These are phyloP conservation scores for Hystrix cristata DNA, from an alignment of 2,113 vertebrate species.

Conservation along the genomic window DNA sequence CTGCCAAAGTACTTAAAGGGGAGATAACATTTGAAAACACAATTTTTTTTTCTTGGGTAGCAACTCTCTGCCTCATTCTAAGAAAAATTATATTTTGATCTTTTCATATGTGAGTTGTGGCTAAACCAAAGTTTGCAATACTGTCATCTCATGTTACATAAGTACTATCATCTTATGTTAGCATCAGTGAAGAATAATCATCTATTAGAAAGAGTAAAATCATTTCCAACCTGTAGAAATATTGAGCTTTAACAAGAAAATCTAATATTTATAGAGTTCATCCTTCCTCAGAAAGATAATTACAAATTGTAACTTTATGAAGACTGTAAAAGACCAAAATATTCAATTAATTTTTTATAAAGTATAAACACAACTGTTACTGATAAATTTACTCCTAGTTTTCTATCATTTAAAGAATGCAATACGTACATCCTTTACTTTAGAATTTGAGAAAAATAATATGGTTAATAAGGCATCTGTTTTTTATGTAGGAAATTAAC, in stretches of 20 bases:
- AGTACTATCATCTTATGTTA: neutral
- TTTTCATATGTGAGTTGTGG: neutral
- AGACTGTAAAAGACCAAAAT: neutral
- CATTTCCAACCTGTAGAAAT: neutral
- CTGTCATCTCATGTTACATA: neutral
- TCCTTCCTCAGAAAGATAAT: neutral
- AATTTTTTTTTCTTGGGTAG: neutral
- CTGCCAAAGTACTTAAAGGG: neutral
- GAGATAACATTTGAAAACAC: neutral
- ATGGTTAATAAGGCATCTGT: neutral
- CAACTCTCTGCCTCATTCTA: neutral
- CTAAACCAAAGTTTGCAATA: neutral
- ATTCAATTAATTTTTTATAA: conserved; percentile 29
- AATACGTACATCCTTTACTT: neutral
- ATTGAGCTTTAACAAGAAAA: neutral
- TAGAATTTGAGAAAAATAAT: conserved; percentile 37
- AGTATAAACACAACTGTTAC: neutral
- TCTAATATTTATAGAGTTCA: neutral
- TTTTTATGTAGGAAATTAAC: conserved; percentile 8
- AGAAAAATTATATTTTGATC: neutral
- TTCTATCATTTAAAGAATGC: neutral
- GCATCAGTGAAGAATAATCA: neutral
- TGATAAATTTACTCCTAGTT: neutral
- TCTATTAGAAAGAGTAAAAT: conserved; percentile 15
- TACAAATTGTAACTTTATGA: conserved; percentile 41